Percentiles rank a stretch among this genome's conserved stretches.
phyloP scores from a whole-genome alignment of 2,888 invertebrate species.

The Phengaris arion region DNA sequence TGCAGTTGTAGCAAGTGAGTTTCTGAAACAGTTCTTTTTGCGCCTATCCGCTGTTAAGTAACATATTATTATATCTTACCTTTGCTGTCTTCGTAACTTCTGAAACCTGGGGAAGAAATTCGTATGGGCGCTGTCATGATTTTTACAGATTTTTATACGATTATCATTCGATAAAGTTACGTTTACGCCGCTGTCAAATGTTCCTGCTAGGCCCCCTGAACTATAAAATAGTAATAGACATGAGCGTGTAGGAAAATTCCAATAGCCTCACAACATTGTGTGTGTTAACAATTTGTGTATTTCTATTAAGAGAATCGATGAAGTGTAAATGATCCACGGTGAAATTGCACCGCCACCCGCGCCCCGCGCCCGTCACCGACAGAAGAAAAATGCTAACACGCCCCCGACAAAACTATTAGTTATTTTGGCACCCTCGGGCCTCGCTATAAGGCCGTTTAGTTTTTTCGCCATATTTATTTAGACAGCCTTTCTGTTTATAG shows the following conservation, averaged over 20 bases:
- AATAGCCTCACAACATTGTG: not conserved
- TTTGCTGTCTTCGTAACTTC: too few species aligned
- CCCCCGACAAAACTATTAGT: constrained; percentile 79
- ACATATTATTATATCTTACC: too few species aligned
- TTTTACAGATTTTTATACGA: too few species aligned
- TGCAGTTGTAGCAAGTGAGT: too few species aligned
- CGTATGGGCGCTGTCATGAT: too few species aligned
- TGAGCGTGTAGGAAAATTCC: not conserved
- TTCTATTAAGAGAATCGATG: constrained; percentile 72
- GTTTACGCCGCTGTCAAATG: too few species aligned
- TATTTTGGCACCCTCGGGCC: constrained; percentile 76
- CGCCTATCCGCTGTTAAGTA: too few species aligned
- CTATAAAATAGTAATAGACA: too few species aligned
- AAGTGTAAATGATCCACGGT: constrained; percentile 76
- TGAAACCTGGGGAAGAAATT: too few species aligned
- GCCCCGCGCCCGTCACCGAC: constrained; percentile 67
- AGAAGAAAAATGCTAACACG: constrained; percentile 81
- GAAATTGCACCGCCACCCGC: constrained; percentile 56
- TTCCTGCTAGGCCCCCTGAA: too few species aligned
- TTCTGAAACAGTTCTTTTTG: too few species aligned
- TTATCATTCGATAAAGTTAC: too few species aligned
- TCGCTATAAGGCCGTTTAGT: constrained; percentile 34
- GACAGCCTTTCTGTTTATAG: not conserved
- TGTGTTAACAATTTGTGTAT: constrained; percentile 32
- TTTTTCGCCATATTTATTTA: constrained; percentile 33